These are phyloP conservation scores for Pyrocoelia pectoralis DNA, from an alignment of 2,888 invertebrate genomes.

Conservation along the genomic window DNA sequence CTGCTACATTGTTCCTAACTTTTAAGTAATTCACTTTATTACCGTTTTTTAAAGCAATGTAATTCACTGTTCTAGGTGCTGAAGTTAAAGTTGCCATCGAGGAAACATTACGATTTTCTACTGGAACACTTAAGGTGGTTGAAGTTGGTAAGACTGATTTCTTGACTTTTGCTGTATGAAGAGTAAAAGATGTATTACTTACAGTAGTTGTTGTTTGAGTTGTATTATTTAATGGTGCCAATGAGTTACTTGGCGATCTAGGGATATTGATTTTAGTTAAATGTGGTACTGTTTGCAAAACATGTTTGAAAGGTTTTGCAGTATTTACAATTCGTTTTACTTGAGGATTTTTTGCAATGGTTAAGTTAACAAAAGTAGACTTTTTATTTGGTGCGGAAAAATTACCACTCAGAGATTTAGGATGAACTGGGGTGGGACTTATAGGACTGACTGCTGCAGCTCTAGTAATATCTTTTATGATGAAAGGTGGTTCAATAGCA, in stretches of 20 bases:
- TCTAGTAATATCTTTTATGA: too few species aligned
- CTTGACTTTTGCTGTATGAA: not conserved
- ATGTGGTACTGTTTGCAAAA: not conserved
- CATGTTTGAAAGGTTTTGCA: not conserved
- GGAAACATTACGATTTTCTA: not conserved
- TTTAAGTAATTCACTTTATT: not conserved
- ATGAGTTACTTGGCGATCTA: not conserved
- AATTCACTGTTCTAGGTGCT: not conserved
- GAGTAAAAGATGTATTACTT: not conserved
- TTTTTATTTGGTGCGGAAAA: too few species aligned
- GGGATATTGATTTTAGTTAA: not conserved
- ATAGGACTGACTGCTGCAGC: too few species aligned
- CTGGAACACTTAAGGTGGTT: not conserved
- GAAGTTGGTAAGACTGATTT: not conserved
- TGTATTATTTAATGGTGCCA: not conserved
- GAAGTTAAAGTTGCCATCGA: not conserved
- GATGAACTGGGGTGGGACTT: too few species aligned
- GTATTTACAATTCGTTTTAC: too few species aligned
- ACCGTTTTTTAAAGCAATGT: not conserved
- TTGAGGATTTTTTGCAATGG: too few species aligned
- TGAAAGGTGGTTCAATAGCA: too few species aligned
- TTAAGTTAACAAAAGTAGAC: too few species aligned
- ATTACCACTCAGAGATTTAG: too few species aligned
- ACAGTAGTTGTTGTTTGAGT: not conserved
- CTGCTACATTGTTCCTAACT: not conserved